A percentile compares a stretch with the other conserved stretches of the same genome.
phyloP scores from a whole-genome alignment of 2,113 vertebrate genomes.

The Petrocephalus microphthalmus region DNA sequence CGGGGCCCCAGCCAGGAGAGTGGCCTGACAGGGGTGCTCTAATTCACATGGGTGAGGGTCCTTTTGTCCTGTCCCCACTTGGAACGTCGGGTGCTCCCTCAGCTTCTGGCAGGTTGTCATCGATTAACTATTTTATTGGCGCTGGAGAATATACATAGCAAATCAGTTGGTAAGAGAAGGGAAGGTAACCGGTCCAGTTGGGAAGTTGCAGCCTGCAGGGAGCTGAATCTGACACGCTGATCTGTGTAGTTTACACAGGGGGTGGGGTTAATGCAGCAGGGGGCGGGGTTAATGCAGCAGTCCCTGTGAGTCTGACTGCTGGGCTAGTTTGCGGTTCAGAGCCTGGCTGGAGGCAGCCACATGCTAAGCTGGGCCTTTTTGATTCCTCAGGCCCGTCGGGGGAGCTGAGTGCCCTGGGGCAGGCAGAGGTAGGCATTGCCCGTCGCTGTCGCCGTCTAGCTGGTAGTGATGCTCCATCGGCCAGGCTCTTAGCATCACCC shows the following conservation, averaged over 20 bases:
- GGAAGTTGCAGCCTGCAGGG: not conserved
- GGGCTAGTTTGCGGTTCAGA: not conserved
- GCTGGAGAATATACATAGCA: not conserved
- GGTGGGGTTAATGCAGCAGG: not conserved
- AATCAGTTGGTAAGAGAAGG: not conserved
- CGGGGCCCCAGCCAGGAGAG: constrained; percentile 32
- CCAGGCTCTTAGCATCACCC: not conserved
- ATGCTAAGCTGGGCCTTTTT: not conserved
- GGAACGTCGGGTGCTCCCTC: not conserved
- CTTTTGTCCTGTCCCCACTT: not conserved
- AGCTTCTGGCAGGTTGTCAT: not conserved
- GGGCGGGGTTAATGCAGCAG: too few relatives aligned
- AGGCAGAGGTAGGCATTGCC: constrained; percentile 47
- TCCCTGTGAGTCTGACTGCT: not conserved
- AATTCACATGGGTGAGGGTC: constrained; percentile 25
- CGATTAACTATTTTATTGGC: not conserved
- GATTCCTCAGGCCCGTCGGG: not conserved
- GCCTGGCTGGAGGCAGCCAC: not conserved
- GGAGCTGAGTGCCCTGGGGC: constrained; percentile 30
- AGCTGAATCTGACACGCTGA: not conserved
- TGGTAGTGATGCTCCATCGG: not conserved
- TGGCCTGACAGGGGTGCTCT: constrained; percentile 26
- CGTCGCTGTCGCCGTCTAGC: not conserved
- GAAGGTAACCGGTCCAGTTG: not conserved
- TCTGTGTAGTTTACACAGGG: not conserved